phyloP scores from a whole-genome alignment of 1,140 invertebrate genomes.

The Drosophila rufa region DNA sequence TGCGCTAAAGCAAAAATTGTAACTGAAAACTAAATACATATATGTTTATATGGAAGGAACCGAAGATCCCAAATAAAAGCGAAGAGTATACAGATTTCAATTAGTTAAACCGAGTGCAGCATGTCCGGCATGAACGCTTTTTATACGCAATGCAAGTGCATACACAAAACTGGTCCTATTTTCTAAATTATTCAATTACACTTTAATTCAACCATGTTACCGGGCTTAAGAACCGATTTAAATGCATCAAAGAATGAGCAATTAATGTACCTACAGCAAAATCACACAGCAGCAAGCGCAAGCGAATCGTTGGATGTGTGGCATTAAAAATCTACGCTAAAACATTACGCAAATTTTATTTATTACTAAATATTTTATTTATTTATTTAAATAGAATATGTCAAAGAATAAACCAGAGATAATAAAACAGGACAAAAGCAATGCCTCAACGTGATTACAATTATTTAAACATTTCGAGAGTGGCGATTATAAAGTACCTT shows the following conservation, averaged over 20 bases:
- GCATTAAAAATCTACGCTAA: slow-evolving; percentile 67
- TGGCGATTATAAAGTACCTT: slow-evolving; percentile 15
- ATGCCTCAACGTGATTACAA: slow-evolving; percentile 41
- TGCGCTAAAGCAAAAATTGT: slow-evolving; percentile 75
- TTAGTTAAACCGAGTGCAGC: slow-evolving; percentile 61
- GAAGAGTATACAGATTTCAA: slow-evolving; percentile 62
- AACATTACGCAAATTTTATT: slow-evolving; percentile 73
- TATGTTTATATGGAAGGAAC: slow-evolving; percentile 42
- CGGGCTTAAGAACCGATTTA: slow-evolving; percentile 4
- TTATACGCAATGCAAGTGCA: slow-evolving; percentile 40
- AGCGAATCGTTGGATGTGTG: slow-evolving; percentile 47
- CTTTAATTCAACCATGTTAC: slow-evolving; percentile 41
- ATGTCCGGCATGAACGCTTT: slow-evolving; percentile 63
- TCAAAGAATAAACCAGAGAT: slow-evolving; percentile 80
- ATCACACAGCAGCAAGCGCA: slow-evolving; percentile 28
- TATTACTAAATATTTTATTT: slow-evolving; percentile 84
- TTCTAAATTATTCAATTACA: slow-evolving; percentile 27
- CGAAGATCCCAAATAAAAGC: slow-evolving; percentile 52
- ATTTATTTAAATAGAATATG: slow-evolving; percentile 84
- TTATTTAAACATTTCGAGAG: slow-evolving; percentile 31
- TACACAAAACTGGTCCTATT: slow-evolving; percentile 38
- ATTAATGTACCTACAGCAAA: slow-evolving; percentile 52
- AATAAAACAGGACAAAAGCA: slow-evolving; percentile 77
- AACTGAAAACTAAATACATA: slow-evolving; percentile 56
- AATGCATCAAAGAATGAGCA: slow-evolving; percentile 52